phyloP scores from a whole-genome alignment of 2,888 invertebrate genomes.

The Mimas tiliae region DNA sequence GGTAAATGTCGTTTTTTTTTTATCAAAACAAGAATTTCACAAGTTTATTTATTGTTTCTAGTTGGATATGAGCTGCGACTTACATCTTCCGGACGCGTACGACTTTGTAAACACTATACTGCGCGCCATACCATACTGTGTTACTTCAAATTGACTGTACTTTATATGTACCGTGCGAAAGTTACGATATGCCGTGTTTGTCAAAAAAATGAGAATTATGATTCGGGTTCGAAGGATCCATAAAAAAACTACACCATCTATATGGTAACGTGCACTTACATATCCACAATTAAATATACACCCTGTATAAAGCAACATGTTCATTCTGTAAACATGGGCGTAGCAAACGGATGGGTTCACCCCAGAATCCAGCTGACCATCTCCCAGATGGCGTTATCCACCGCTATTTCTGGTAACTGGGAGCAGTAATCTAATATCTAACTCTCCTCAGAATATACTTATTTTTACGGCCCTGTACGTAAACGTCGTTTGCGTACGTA shows the following conservation, averaged over 20 bases:
- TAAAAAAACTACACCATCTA: background rate
- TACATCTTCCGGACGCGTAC: constrained; percentile 62
- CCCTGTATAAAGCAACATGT: background rate
- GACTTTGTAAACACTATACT: constrained; percentile 71
- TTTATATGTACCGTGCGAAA: constrained; percentile 27
- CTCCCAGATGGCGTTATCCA: too few relatives aligned
- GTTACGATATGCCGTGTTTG: background rate
- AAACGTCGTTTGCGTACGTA: too few relatives aligned
- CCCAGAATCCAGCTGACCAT: too few relatives aligned
- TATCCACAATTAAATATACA: background rate
- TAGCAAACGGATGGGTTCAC: too few relatives aligned
- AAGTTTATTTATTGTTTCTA: constrained; percentile 40
- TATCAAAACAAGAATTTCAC: too few relatives aligned
- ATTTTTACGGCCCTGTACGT: too few relatives aligned
- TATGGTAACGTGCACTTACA: background rate
- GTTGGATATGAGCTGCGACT: constrained; percentile 61
- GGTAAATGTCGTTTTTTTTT: too few relatives aligned
- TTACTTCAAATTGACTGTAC: constrained; percentile 55
- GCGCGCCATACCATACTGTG: constrained; percentile 75
- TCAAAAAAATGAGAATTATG: background rate
- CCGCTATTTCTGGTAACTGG: too few relatives aligned
- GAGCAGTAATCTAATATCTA: too few relatives aligned
- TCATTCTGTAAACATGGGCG: background rate
- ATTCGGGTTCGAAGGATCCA: background rate
- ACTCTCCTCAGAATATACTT: too few relatives aligned